Conservation (phyloP, 1,140 invertebrate species). For the Eupristina koningsbergeri region DNA sequence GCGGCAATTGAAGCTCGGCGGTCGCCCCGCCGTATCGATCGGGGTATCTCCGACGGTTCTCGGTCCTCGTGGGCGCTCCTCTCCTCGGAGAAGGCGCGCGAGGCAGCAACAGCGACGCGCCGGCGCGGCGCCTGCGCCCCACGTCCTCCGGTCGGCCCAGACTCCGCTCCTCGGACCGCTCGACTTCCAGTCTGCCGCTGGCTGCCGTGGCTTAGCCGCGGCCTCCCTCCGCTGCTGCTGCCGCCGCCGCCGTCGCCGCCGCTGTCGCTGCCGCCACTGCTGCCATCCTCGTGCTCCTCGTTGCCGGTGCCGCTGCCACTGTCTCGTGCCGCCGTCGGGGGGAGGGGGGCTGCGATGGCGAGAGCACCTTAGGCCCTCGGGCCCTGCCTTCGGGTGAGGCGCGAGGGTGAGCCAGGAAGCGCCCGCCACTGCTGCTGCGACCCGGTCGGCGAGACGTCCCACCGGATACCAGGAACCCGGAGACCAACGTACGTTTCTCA, state of each 20-base stretch:
- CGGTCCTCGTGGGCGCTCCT: not conserved
- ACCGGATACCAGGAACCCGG: not conserved
- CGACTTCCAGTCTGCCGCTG: conserved; percentile 49
- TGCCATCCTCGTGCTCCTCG: not conserved
- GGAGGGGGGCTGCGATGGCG: not conserved
- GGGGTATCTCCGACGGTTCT: not conserved
- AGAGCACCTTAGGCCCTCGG: not conserved
- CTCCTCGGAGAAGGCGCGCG: conserved; percentile 21
- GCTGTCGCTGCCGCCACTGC: not conserved
- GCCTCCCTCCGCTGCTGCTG: not conserved
- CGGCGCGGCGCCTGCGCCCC: conserved; percentile 27
- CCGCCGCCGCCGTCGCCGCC: not conserved
- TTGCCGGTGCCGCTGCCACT: not conserved
- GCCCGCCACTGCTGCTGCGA: not conserved
- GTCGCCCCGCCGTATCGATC: not conserved
- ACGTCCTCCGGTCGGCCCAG: not conserved
- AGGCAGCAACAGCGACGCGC: conserved; percentile 16
- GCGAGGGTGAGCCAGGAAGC: not conserved
- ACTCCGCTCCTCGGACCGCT: conserved; percentile 2
- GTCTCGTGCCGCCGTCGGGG: not conserved
- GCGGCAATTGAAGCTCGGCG: not conserved
- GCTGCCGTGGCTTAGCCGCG: conserved; percentile 37
- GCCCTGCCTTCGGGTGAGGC: not conserved
- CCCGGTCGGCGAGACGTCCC: no score
- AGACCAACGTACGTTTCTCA: conserved; percentile 24